These are phyloP conservation scores for Zeugodacus cucurbitae DNA, from an alignment of 1,140 invertebrate genomes.

Conservation along the genomic window DNA sequence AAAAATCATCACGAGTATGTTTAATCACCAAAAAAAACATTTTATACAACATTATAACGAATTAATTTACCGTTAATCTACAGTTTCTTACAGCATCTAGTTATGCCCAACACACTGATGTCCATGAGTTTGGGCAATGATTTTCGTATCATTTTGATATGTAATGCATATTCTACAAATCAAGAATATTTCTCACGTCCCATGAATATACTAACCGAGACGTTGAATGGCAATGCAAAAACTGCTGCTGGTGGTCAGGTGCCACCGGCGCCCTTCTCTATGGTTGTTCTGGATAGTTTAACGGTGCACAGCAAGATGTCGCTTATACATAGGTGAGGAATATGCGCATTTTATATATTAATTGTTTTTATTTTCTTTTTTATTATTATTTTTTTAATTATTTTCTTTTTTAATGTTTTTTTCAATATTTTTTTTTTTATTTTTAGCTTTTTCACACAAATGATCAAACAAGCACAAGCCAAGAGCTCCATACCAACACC, in stretches of 20 bases:
- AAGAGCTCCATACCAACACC: constrained; percentile 87
- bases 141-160: constrained; percentile 90
- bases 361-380: not conserved
- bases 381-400: not conserved
- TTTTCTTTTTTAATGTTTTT: not conserved
- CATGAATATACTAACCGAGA: constrained; percentile 90
- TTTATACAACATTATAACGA: not conserved
- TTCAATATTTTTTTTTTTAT: no score
- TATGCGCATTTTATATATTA: not conserved
- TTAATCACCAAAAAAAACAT: not conserved
- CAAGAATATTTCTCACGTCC: constrained; percentile 86
- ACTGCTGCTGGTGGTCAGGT: constrained; percentile 66
- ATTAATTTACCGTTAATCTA: constrained; percentile 42
- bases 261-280: constrained; percentile 84
- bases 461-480: constrained; percentile 69
- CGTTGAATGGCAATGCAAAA: constrained; percentile 84
- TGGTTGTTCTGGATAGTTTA: constrained; percentile 93
- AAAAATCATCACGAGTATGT: constrained; percentile 86
- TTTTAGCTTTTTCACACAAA: constrained; percentile 61
- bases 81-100: constrained; percentile 85
- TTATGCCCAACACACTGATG: constrained; percentile 76
- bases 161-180: constrained; percentile 94
- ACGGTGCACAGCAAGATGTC: constrained; percentile 98
- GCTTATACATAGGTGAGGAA: constrained; percentile 78
- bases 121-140: constrained; percentile 80